These are phyloP conservation scores for Drosophila falleni DNA, from an alignment of 2,888 invertebrate species.

Conservation along the genomic window DNA sequence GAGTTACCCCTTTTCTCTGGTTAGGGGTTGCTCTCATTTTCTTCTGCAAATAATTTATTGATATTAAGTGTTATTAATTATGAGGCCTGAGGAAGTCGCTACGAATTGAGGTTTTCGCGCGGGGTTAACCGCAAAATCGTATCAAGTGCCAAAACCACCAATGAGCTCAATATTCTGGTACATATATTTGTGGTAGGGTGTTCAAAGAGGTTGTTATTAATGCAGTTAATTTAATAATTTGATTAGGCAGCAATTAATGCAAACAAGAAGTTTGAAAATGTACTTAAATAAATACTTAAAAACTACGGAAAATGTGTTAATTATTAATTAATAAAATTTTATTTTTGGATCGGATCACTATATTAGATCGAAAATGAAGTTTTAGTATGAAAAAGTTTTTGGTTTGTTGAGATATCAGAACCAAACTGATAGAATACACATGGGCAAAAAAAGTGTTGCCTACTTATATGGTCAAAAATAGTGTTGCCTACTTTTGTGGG, in stretches of 20 bases:
- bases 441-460: no score
- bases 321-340: no score
- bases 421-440: no score
- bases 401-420: no score
- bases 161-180: not conserved
- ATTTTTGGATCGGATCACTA: no score
- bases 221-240: not conserved
- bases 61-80: constrained; percentile 77
- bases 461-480: no score
- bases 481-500: no score
- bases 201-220: not conserved
- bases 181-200: not conserved
- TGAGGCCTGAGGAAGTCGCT: constrained; percentile 51
- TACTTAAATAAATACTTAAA: not conserved
- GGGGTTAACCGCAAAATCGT: constrained; percentile 7
- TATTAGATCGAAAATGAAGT: no score
- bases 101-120: constrained; percentile 29
- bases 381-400: no score
- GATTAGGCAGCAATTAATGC: not conserved
- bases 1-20: not conserved
- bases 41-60: constrained; percentile 70
- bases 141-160: not conserved
- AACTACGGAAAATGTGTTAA: not conserved
- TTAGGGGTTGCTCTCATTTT: not conserved
- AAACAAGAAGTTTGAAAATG: not conserved